Conservation (phyloP, 2,888 invertebrate species). For the Phasia obesa region DNA sequence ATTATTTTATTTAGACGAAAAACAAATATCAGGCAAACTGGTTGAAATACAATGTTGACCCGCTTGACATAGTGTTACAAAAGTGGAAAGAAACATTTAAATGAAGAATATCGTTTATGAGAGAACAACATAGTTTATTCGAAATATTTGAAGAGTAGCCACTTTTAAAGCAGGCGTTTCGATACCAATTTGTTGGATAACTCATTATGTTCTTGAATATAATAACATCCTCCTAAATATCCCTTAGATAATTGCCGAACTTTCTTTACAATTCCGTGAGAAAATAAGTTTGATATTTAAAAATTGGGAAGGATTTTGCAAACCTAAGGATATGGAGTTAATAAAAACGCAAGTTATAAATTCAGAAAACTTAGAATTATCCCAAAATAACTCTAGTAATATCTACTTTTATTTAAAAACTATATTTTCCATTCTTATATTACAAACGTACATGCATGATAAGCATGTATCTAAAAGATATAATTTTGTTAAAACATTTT, state of each 20-base stretch:
- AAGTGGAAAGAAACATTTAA: constrained; percentile 7
- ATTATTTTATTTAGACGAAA: constrained; percentile 37
- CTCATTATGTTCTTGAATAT: background rate
- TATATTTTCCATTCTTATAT: no score
- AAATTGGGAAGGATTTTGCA: constrained; percentile 6
- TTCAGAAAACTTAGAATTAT: background rate
- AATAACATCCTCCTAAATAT: background rate
- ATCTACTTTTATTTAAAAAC: no score
- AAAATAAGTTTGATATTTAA: background rate
- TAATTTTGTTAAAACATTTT: no score
- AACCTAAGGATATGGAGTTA: background rate
- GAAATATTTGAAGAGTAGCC: constrained; percentile 27
- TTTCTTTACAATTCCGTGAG: background rate
- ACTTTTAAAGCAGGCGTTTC: constrained; percentile 4
- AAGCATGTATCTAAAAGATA: no score
- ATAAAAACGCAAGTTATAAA: background rate
- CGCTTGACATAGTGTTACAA: constrained; percentile 4
- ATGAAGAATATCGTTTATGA: background rate
- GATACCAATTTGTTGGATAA: constrained; percentile 9
- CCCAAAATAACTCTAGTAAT: background rate
- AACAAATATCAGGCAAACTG: constrained; percentile 1
- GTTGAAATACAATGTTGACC: constrained; percentile 29
- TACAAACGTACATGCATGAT: no score
- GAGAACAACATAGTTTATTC: constrained; percentile 7
- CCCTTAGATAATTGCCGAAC: background rate